phyloP scores from a whole-genome alignment of 23 tunicate species.

The Styela clava region DNA sequence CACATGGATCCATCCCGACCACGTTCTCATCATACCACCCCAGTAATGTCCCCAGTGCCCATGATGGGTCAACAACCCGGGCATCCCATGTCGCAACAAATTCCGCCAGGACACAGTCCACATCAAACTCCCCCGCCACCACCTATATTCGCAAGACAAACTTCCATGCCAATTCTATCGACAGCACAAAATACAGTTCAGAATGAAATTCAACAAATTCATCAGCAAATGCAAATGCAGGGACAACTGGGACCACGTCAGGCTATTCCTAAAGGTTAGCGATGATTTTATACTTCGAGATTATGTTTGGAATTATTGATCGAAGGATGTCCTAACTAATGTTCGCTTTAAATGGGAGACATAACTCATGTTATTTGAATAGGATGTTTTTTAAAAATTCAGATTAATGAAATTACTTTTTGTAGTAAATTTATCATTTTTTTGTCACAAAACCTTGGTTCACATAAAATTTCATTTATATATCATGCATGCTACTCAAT shows the following conservation, averaged over 20 bases:
- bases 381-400: too few relatives aligned
- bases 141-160: conserved; percentile 13
- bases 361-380: too few relatives aligned
- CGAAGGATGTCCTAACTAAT: too few relatives aligned
- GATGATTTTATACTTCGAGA: not conserved
- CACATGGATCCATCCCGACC: conserved; percentile 7
- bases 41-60: conserved; percentile 1
- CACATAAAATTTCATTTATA: too few relatives aligned
- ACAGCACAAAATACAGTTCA: not conserved
- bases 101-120: conserved; percentile 10
- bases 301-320: too few relatives aligned
- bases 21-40: not conserved
- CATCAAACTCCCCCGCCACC: conserved; percentile 16
- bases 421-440: too few relatives aligned
- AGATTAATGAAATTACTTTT: too few relatives aligned
- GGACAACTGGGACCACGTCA: not conserved
- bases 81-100: not conserved
- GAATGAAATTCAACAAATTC: conserved; percentile 1
- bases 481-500: too few relatives aligned
- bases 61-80: not conserved
- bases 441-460: too few relatives aligned
- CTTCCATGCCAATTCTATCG: conserved; percentile 12
- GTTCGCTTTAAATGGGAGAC: too few relatives aligned
- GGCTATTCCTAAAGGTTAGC: conserved; percentile 10
- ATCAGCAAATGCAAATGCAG: conserved; percentile 16